Evolutionary conservation across 2,888 invertebrate species (phyloP), one percentile per base, ranked within the genome.

Genomic region (Agonopterix heracliana): DNA sequence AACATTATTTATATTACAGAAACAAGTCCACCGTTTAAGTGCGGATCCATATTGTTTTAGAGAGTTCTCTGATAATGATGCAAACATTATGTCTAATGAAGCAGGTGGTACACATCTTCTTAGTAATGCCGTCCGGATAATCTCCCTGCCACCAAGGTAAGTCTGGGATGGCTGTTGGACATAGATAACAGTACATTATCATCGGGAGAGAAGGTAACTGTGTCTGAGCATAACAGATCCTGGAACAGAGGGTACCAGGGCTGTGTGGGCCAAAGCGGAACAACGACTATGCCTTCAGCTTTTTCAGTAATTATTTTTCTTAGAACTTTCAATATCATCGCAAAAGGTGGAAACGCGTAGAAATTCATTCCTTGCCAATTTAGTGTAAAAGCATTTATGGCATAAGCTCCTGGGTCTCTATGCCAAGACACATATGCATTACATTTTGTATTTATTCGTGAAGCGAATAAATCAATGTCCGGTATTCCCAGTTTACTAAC

Each of bases 111-210:
- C 9, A 0, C 42, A 13, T 38, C 47, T 49, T 38, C 41, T 43
- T n/a, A 49, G 17, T 10, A 50, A 34, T 34, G 54, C 42, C 34
- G 45, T 11, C 54, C 58, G 42, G 50, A 59, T 14, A 60, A 55
- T 8, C 41, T 44, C n/a, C 51, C 59, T 9, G 54, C 56, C 35
- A 43, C 52, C 57, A 61, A 52, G 44, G 53, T 55, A 50, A 58
- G 12, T 10, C 38, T n/a, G 34, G 10, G 35, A 44, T 54, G 48
- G 17, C 34, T 12, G 47, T 48, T 50, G 49, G 47, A 52, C 48
- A 45, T 26, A 47, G 47, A 50, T 2, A 45, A n/a, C 9, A 52
- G 41, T n/a, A 47, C 38, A 4, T 47, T 38, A 5, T 12, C 9
- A 9, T 9, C 41, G 5, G 50, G 48, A 36, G 40, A 9, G 9